These are phyloP conservation scores for Oophaga pumilio DNA, from an alignment of 2,113 vertebrate genomes.

Conservation along the genomic window DNA sequence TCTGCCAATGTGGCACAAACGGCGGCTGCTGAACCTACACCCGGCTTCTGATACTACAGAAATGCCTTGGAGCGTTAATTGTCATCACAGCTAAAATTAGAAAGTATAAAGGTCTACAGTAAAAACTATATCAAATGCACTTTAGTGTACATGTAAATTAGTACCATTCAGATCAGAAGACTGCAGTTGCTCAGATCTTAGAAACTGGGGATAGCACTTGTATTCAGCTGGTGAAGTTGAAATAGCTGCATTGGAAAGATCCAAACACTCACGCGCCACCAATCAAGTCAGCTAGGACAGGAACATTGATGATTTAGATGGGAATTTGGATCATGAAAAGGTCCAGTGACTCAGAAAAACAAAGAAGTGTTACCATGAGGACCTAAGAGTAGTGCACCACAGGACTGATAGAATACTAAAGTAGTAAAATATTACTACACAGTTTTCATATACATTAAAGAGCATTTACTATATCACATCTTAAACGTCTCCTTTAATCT, in stretches of 20 bases:
- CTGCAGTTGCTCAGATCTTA: background rate
- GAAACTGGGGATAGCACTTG: background rate
- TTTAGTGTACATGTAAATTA: background rate
- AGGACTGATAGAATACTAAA: background rate
- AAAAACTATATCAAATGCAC: background rate
- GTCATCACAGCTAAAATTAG: background rate
- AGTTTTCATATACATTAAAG: background rate
- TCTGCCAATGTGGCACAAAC: constrained; percentile 17
- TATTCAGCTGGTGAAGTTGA: background rate
- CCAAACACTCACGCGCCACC: background rate
- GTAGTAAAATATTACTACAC: background rate
- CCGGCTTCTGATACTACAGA: background rate
- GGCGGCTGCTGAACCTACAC: background rate
- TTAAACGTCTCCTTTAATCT: constrained; percentile 39
- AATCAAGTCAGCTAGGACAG: background rate
- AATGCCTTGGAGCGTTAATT: background rate
- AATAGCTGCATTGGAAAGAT: background rate
- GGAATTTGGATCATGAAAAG: background rate
- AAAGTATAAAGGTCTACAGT: background rate
- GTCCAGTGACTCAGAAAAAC: background rate
- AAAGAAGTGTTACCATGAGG: background rate
- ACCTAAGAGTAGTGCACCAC: background rate
- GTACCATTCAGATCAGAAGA: background rate
- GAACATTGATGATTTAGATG: background rate
- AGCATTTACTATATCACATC: background rate